phyloP scores from a whole-genome alignment of 2,113 vertebrate species.

The Charadrius vociferus region DNA sequence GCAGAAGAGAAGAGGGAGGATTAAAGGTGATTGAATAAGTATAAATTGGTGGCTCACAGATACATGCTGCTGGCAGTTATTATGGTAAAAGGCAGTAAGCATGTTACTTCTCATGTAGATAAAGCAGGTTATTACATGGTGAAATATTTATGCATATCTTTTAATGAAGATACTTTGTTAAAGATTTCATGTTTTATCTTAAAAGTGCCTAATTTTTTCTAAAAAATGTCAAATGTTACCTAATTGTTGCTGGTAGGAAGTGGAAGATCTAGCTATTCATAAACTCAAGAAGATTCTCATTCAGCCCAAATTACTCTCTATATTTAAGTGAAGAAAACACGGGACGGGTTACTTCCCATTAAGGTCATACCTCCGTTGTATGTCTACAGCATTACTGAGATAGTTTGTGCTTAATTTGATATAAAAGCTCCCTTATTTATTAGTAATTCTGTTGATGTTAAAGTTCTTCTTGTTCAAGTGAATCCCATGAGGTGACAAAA shows the following conservation, averaged over 20 bases:
- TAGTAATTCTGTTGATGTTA: neutral
- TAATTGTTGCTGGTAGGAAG: neutral
- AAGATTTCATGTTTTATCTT: neutral
- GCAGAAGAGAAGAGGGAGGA: neutral
- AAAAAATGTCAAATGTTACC: neutral
- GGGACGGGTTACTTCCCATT: neutral
- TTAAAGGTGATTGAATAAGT: neutral
- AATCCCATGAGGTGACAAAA: neutral
- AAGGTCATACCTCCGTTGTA: neutral
- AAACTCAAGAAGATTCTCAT: neutral
- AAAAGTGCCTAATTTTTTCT: neutral
- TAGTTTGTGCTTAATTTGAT: neutral
- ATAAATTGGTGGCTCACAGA: neutral
- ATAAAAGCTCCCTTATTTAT: neutral
- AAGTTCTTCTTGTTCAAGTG: neutral
- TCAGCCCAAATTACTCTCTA: neutral
- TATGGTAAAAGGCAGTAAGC: neutral
- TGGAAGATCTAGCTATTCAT: neutral
- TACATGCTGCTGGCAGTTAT: neutral
- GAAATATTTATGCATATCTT: neutral
- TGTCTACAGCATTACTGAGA: neutral
- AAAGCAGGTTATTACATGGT: neutral
- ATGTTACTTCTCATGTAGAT: neutral
- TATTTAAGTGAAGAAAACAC: neutral
- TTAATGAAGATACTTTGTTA: neutral